phyloP scores from a whole-genome alignment of 2,797 vertebrate species.

The Oceanodroma leucorhoa region DNA sequence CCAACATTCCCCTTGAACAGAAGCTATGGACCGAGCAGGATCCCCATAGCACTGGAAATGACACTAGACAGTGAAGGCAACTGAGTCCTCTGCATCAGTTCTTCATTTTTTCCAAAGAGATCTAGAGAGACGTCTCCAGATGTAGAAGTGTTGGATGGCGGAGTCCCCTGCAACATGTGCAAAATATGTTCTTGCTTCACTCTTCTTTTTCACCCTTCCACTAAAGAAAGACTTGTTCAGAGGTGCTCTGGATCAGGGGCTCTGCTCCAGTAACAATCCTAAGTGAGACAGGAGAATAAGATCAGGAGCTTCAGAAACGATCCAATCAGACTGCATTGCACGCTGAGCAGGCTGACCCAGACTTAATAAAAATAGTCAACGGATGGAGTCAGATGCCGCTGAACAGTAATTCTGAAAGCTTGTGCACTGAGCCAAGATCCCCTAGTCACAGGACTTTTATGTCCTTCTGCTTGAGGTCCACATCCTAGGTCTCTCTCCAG shows the following conservation, averaged over 20 bases:
- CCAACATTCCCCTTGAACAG: accelerated
- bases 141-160: background rate
- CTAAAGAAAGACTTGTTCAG: background rate
- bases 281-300: background rate
- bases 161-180: background rate
- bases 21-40: background rate
- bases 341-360: background rate
- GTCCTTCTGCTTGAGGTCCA: background rate
- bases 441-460: background rate
- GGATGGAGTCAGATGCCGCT: background rate
- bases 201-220: background rate
- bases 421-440: background rate
- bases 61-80: background rate
- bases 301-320: background rate
- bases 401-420: background rate
- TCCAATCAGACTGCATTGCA: background rate
- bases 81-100: accelerated
- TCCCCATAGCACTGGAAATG: background rate
- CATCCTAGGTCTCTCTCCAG: background rate
- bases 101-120: background rate
- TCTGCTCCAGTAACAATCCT: background rate
- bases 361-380: background rate
- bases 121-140: background rate
- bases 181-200: background rate
- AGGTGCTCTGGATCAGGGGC: background rate